Conservation (phyloP, 2,888 invertebrate genomes). For the Plebejus melissa region DNA sequence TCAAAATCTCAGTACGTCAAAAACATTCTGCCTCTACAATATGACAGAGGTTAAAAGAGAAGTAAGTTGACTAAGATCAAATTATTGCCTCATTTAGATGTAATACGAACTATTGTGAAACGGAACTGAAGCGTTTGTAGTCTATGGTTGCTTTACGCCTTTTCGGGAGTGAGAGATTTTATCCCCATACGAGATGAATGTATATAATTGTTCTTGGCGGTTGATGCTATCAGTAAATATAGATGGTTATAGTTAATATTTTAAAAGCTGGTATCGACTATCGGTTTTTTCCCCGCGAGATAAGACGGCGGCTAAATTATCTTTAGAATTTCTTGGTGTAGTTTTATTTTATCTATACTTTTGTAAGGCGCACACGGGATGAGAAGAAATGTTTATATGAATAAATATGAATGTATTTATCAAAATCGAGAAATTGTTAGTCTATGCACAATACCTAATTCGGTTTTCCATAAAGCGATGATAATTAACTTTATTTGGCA, state of each 20-base stretch:
- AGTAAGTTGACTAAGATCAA: too few species aligned
- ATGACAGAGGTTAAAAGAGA: too few species aligned
- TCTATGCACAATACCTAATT: slow-evolving; percentile 6
- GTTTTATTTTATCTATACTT: slow-evolving; percentile 1
- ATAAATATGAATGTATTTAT: background rate
- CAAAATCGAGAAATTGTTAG: background rate
- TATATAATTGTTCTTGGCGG: slow-evolving; percentile 19
- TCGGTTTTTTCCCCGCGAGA: background rate
- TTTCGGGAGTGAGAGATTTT: slow-evolving; percentile 19
- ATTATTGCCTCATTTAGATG: background rate
- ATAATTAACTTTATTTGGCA: background rate
- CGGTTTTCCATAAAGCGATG: background rate
- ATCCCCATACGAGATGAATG: slow-evolving; percentile 8
- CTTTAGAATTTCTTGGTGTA: slow-evolving; percentile 3
- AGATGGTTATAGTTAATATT: slow-evolving; percentile 13
- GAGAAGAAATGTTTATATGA: background rate
- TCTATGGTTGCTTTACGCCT: slow-evolving; percentile 18
- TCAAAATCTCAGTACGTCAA: too few species aligned
- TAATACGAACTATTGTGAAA: background rate
- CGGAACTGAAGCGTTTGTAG: slow-evolving; percentile 10
- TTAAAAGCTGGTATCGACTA: slow-evolving; percentile 1
- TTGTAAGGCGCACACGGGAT: background rate
- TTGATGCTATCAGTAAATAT: slow-evolving; percentile 15
- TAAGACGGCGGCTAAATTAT: slow-evolving; percentile 13
- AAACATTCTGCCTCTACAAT: too few species aligned